These are phyloP conservation scores for Coenonympha arcania DNA, from an alignment of 2,888 invertebrate genomes.

Conservation along the genomic window DNA sequence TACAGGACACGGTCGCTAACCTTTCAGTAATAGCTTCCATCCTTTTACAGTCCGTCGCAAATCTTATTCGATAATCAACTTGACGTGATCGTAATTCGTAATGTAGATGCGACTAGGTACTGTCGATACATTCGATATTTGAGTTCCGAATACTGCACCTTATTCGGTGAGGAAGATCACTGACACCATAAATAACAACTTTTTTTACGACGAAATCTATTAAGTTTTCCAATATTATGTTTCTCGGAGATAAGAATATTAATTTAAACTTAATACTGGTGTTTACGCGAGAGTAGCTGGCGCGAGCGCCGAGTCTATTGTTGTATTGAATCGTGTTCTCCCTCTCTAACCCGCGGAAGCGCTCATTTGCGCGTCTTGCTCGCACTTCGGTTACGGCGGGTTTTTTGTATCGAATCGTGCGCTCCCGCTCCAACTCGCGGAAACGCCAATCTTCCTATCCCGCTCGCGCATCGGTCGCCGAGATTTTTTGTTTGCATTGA, in stretches of 20 bases:
- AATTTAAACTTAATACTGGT: neutral
- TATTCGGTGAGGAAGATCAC: slow-evolving; percentile 29
- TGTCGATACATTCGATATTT: slow-evolving; percentile 10
- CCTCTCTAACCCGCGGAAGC: too few species aligned
- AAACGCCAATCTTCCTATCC: too few species aligned
- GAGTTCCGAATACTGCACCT: slow-evolving; percentile 8
- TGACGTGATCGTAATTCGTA: slow-evolving; percentile 60
- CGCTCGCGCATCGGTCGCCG: too few species aligned
- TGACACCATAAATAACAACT: slow-evolving; percentile 38
- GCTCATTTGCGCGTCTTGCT: too few species aligned
- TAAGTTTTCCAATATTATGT: neutral
- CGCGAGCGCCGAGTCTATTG: too few species aligned
- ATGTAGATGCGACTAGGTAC: slow-evolving; percentile 35
- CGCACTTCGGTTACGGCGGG: too few species aligned
- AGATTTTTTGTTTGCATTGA: too few species aligned
- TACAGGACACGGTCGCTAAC: slow-evolving; percentile 67
- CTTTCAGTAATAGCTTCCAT: slow-evolving; percentile 68
- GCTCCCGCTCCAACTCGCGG: too few species aligned
- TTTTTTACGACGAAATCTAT: slow-evolving; percentile 6
- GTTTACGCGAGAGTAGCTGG: too few species aligned
- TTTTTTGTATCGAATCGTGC: too few species aligned
- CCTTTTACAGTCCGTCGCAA: slow-evolving; percentile 59
- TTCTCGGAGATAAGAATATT: neutral
- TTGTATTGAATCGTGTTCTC: too few species aligned
- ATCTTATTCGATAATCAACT: slow-evolving; percentile 45